These are phyloP conservation scores for Micrasema minimum DNA, from an alignment of 1,140 invertebrate genomes.

Conservation along the genomic window DNA sequence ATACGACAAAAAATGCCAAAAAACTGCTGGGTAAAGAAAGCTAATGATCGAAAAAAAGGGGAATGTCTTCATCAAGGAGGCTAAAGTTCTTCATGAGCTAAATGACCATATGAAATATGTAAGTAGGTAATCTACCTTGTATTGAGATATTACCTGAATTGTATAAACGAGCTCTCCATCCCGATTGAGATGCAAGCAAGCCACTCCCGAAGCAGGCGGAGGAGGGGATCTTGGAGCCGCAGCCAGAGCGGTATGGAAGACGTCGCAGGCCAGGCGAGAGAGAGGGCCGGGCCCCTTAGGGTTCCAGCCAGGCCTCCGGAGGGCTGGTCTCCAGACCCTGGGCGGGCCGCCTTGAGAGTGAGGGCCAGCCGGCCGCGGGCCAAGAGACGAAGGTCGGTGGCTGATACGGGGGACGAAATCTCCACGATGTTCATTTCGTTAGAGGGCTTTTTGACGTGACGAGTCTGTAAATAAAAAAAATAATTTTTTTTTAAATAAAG, in stretches of 20 bases:
- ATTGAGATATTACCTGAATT: conserved; percentile 73
- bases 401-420: conserved; percentile 76
- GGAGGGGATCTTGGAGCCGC: conserved; percentile 60
- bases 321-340: conserved; percentile 58
- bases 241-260: conserved; percentile 78
- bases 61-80: too few relatives aligned
- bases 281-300: conserved; percentile 74
- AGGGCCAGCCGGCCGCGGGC: conserved; percentile 77
- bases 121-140: too few relatives aligned
- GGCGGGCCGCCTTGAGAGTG: conserved; percentile 53
- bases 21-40: too few relatives aligned
- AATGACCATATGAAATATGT: too few relatives aligned
- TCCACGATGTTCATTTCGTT: conserved; percentile 80
- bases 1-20: too few relatives aligned
- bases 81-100: too few relatives aligned
- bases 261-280: conserved; percentile 82
- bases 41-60: too few relatives aligned
- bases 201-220: conserved; percentile 69
- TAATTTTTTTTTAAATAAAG: neutral
- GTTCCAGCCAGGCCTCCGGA: conserved; percentile 34
- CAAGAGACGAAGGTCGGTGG: conserved; percentile 75
- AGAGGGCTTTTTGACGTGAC: conserved; percentile 74
- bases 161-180: conserved; percentile 80
- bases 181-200: conserved; percentile 81
- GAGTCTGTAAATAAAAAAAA: conserved; percentile 43